Percentiles rank a stretch among this genome's conserved stretches.
phyloP scores from a whole-genome alignment of 2,113 vertebrate species.

The Romanogobio albipinnatus region DNA sequence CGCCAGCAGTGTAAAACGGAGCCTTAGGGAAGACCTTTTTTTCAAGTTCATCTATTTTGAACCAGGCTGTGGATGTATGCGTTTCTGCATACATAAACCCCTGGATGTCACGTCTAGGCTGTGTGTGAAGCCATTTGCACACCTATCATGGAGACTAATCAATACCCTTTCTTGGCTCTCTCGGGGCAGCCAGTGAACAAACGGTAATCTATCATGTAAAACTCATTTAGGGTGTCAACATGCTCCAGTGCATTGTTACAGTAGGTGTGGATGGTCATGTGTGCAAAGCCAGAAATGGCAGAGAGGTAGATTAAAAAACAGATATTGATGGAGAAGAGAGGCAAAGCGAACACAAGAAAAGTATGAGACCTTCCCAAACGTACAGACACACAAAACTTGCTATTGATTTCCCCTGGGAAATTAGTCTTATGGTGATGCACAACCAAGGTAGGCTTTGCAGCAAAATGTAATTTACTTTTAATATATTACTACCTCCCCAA shows the following conservation, averaged over 20 bases:
- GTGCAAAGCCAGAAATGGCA: slow-evolving; percentile 9
- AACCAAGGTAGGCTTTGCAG: slow-evolving; percentile 57
- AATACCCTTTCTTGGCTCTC: not conserved
- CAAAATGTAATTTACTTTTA: slow-evolving; percentile 52
- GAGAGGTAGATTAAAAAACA: slow-evolving; percentile 25
- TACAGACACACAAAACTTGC: slow-evolving; percentile 56
- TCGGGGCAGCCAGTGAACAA: not conserved
- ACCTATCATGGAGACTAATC: slow-evolving; percentile 11
- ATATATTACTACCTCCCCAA: slow-evolving; percentile 23
- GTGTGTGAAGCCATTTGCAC: slow-evolving; percentile 9
- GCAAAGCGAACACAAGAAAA: not conserved
- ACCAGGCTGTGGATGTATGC: not conserved
- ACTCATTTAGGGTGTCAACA: slow-evolving; percentile 18
- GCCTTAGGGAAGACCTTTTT: not conserved
- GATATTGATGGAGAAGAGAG: slow-evolving; percentile 40
- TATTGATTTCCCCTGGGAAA: slow-evolving; percentile 70
- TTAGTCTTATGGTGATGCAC: slow-evolving; percentile 66
- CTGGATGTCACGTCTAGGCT: slow-evolving; percentile 7
- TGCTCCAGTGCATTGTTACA: slow-evolving; percentile 5
- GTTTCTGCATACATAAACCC: not conserved
- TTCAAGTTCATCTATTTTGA: slow-evolving; percentile 4
- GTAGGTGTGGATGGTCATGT: slow-evolving; percentile 25
- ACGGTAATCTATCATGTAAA: slow-evolving; percentile 39
- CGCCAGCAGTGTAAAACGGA: not conserved
- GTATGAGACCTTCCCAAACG: slow-evolving; percentile 12